These are phyloP conservation scores for Lonchura striata DNA, from an alignment of 2,113 vertebrate genomes.

Conservation along the genomic window DNA sequence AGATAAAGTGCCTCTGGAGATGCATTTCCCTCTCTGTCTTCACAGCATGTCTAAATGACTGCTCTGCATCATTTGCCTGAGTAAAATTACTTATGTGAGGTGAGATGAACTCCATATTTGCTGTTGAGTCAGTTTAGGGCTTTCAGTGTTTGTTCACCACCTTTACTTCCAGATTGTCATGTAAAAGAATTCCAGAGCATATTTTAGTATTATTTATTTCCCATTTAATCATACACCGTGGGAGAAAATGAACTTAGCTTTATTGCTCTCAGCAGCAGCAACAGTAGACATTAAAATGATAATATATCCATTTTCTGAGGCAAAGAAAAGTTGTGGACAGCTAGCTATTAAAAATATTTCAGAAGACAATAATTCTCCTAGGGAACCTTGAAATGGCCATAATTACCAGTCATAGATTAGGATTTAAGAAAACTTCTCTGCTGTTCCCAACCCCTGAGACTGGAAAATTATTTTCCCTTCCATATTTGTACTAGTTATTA, in stretches of 20 bases:
- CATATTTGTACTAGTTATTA: neutral
- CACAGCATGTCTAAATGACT: neutral
- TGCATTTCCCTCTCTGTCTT: neutral
- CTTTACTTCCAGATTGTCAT: neutral
- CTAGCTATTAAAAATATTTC: conserved; percentile 62
- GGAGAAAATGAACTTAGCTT: conserved; percentile 10
- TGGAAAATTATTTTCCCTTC: conserved; percentile 14
- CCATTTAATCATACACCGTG: neutral
- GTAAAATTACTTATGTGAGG: neutral
- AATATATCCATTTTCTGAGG: conserved; percentile 43
- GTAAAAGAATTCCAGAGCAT: neutral
- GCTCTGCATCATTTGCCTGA: neutral
- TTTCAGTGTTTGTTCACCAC: neutral
- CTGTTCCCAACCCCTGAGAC: conserved; percentile 24
- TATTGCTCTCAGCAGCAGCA: conserved; percentile 35
- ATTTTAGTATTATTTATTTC: conserved; percentile 19
- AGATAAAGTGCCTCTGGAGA: neutral
- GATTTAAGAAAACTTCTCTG: conserved; percentile 1
- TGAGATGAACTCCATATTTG: neutral
- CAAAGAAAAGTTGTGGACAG: conserved; percentile 55
- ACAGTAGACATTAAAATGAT: conserved; percentile 40
- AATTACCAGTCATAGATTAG: conserved; percentile 33
- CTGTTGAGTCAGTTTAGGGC: neutral
- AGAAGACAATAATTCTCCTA: conserved; percentile 52
- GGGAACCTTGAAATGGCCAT: conserved; percentile 13